Evolutionary conservation across 2,113 vertebrate genomes (phyloP), one percentile per base, ranked within the genome.

Genomic region (Coturnix japonica): DNA sequence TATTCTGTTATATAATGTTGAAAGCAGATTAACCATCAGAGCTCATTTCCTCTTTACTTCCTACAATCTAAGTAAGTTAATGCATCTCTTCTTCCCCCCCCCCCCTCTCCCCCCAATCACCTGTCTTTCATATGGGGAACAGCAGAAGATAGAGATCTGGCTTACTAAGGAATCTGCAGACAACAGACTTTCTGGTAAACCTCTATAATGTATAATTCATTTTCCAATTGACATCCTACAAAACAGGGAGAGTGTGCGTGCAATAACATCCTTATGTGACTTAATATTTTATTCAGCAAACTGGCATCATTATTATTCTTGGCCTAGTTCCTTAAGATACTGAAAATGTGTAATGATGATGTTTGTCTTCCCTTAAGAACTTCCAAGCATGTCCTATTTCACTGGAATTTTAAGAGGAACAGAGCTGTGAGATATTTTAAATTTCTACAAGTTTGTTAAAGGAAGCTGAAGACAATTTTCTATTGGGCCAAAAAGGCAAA

Each of bases 31-130:
- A 89, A 82, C 26, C 47, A 74, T 64, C 51, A 5, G 1, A 95
- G 93, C 51, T 85, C 21, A 96, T 75, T 95, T 94, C 79, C 75
- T 41, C 79, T 74, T 76, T 82, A 77, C 44, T 80, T 92, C 35
- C 64, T 81, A 71, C 31, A 92, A 23, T 60, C 64, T 74, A 56
- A 85, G 20, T 26, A 87, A 91, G 15, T 77, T 64, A 74, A 85
- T 77, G 35, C 12, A 8, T 37, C 37, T 37, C 37, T 37, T 37
- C 37, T 10, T 10, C 37, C 37, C 37, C 37, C 37, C 37, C 37
- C 37, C 37, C 37, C 37, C 37, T 10, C 37, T 10, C 37, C 37
- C 37, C 8, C 21, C 79, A 64, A 70, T 82, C 65, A 91, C 79
- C 61, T 71, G 73, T 71, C 75, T 74, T 89, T 91, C 67, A 91